Evolutionary conservation across 2,888 invertebrate genomes (phyloP).

Genomic region (Frankliniella intonsa): DNA sequence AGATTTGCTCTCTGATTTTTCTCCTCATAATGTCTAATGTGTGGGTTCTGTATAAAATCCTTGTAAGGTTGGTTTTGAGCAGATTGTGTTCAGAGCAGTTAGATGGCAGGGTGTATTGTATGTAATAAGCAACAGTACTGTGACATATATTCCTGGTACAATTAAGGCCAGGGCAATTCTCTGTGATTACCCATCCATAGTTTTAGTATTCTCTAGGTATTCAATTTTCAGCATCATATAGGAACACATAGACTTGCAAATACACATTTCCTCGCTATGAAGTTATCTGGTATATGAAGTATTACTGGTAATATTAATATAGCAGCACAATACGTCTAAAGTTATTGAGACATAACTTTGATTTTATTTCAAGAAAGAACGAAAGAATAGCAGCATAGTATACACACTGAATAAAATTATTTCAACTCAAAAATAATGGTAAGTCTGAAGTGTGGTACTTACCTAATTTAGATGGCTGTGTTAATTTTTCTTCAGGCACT

Average conservation of each 20-base stretch:
- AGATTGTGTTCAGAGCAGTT: too few relatives aligned
- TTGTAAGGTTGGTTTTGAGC: too few relatives aligned
- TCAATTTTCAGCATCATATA: neutral
- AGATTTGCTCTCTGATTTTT: too few relatives aligned
- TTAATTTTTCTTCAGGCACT: neutral
- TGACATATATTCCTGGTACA: neutral
- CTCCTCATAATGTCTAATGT: too few relatives aligned
- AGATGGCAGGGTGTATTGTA: neutral
- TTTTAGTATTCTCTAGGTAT: neutral
- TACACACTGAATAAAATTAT: neutral
- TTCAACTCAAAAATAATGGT: neutral
- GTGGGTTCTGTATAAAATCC: too few relatives aligned
- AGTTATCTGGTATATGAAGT: neutral
- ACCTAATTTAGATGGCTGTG: slow-evolving; percentile 2
- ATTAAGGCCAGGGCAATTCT: neutral
- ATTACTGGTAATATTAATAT: neutral
- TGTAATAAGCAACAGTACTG: neutral
- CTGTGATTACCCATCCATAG: slow-evolving; percentile 8
- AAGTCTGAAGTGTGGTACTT: slow-evolving; percentile 22
- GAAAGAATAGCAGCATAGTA: neutral
- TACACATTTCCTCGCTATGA: slow-evolving; percentile 7
- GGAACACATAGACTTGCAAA: neutral
- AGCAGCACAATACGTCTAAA: neutral
- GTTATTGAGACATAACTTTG: neutral
- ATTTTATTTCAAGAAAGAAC: too few relatives aligned